These are phyloP conservation scores for Andrena marginata DNA, from an alignment of 2,888 invertebrate species.

Conservation along the genomic window DNA sequence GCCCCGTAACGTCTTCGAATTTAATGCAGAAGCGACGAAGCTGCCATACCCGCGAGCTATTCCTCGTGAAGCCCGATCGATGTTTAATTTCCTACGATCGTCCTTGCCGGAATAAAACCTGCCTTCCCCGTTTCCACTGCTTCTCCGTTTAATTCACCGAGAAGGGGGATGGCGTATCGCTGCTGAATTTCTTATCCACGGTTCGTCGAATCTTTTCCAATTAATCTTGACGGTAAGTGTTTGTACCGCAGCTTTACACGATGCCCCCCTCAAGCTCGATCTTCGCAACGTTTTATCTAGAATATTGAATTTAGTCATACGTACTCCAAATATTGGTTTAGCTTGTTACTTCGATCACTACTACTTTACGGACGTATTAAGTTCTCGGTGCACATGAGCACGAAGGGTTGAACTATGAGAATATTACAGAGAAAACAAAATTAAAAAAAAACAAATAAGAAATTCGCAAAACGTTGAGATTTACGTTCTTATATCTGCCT, in stretches of 20 bases:
- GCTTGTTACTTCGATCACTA: no score
- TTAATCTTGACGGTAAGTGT: background rate
- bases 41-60: conserved; percentile 35
- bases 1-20: conserved; percentile 62
- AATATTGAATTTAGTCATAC: no score
- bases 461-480: no score
- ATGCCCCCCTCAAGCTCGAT: background rate
- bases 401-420: no score
- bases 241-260: background rate
- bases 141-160: conserved; percentile 35
- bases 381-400: no score
- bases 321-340: no score
- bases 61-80: conserved; percentile 55
- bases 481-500: no score
- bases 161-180: conserved; percentile 10
- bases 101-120: conserved; percentile 47
- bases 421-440: no score
- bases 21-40: conserved; percentile 64
- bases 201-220: background rate
- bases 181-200: conserved; percentile 27
- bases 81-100: conserved; percentile 66
- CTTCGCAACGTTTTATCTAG: no score
- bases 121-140: background rate
- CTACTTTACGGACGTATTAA: no score
- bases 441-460: no score